Evolutionary conservation across 1,140 invertebrate species (phyloP), one percentile per base, ranked within the genome.

Genomic region (Hyphantria cunea): DNA sequence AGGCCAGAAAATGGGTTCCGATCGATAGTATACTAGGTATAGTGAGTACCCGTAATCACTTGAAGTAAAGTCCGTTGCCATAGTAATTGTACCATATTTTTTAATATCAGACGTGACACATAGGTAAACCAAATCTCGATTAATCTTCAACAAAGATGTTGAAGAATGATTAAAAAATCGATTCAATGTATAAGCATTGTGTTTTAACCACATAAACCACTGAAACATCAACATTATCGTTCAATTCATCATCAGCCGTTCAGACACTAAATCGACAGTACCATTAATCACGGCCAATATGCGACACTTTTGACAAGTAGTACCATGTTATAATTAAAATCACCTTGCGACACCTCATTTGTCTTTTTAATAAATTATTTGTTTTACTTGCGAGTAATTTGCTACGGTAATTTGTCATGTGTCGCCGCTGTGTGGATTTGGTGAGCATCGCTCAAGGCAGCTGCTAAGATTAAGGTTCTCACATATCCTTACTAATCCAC

Each of bases 341-440:
- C 74, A 80, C 76, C 74, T 80, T 45, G 48, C 58, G 75, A 78
- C 79, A 52, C 52, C 74, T 73, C 80, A 72, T 84, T 86, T 80
- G 76, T 84, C 83, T 78, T 74, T 68, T 62, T 85, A 84, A 84
- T 73, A 84, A 84, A 89, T 80, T 82, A 69, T 81, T 86, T 86
- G 80, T 86, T 86, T 86, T 88, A 85, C 76, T 79, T 65, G 45
- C 53, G 70, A 68, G 78, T 84, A 83, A 85, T 86, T 84, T 85
- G 82, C 77, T 76, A 31, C 48, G 72, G 78, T 81, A 77, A 88
- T 85, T 84, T 85, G 77, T 88, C 78, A 82, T 66, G 59, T 66
- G 81, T 79, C 74, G 66, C 62, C 66, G 62, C 65, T 66, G 56
- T 70, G 63, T 71, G 78, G 84, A 89, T 85, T 84, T 86, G 66